Percentiles rank a stretch among this genome's conserved stretches.
These are phyloP conservation scores for Benthosema pterotum DNA, from an alignment of 2,797 vertebrate species.

Conservation along the genomic window DNA sequence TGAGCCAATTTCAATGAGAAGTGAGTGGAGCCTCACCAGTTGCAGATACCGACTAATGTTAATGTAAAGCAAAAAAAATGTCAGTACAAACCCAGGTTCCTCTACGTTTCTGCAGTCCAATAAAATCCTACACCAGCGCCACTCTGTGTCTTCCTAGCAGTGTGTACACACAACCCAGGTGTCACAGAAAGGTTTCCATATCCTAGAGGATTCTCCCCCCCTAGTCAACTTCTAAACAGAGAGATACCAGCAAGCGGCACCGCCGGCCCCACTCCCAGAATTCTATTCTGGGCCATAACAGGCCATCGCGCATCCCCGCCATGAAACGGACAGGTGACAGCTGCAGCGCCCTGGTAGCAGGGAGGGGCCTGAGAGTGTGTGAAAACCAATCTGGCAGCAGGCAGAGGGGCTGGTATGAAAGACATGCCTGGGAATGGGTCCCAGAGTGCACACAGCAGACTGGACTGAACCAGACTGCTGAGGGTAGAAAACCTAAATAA, in stretches of 20 bases:
- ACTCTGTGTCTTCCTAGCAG: conserved; percentile 11
- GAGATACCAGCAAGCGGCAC: background rate
- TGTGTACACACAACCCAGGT: conserved; percentile 30
- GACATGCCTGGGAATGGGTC: conserved; percentile 52
- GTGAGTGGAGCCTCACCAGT: conserved; percentile 54
- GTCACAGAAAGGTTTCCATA: no score
- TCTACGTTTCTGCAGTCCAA: conserved; percentile 26
- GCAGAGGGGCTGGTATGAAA: conserved; percentile 58
- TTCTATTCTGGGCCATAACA: conserved; percentile 74
- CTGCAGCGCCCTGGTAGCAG: conserved; percentile 73
- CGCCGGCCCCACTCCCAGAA: conserved; percentile 55
- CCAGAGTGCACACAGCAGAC: conserved; percentile 31
- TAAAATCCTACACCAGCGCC: conserved; percentile 44
- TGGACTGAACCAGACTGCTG: conserved; percentile 20
- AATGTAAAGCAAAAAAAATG: background rate
- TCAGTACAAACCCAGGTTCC: conserved; percentile 21
- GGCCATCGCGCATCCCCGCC: conserved; percentile 57
- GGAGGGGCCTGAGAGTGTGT: conserved; percentile 68
- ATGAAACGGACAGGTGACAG: conserved; percentile 81
- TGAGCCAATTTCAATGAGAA: conserved; percentile 6
- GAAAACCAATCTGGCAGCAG: conserved; percentile 75
- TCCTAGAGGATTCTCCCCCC: conserved; percentile 38
- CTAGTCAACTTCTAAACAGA: conserved; percentile 42
- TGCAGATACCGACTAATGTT: background rate
- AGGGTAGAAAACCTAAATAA: conserved; percentile 40